Evolutionary conservation across 2,888 invertebrate genomes (phyloP), one percentile per base, ranked within the genome.

Genomic region (Cynaeus angustus): DNA sequence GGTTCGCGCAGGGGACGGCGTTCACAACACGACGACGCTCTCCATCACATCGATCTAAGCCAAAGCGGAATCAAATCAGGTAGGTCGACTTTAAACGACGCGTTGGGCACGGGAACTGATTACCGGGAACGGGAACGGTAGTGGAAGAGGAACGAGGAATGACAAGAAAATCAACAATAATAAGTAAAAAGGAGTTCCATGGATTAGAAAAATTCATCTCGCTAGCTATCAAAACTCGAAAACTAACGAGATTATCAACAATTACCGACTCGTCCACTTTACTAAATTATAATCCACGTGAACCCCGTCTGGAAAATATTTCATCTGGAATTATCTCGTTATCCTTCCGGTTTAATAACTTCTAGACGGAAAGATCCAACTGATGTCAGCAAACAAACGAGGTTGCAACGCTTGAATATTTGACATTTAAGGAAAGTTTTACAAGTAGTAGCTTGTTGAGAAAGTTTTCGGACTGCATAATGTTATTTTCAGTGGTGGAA

Each of bases 1-100:
- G 84, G 82, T 81, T 41, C 74, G 78, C 77, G 77, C 71, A 78
- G 76, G 41, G 41, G 41, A 41, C 41, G 70, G 46, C 72, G 64
- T 62, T 69, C 73, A 66, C 68, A 67, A 59, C 64, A 66, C 71
- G 71, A 56, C 73, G 71, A 66, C 66, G 68, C 68, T 72, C 72
- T 41, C 67, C 66, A 38, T 16, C 46, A 13, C 74, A 75, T 75
- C 74, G 76, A 75, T 76, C 72, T 68, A 66, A 71, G 52, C 55
- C 55, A 65, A 61, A 56, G 37, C 53, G 68, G 56, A 62, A 67
- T 68, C 68, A 70, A 71, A 70, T 68, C 72, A 74, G 75, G 74
- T 75, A 72, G 64, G 72, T 72, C 64, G 72, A 59, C 61, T 59
- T 58, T 56, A 68, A 65, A 12, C 55, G 50, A 9, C 16, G 16